A percentile compares a stretch with the other conserved stretches of the same genome.
Conservation (phyloP, 2,888 invertebrate species). For the Diaphora mendica region DNA sequence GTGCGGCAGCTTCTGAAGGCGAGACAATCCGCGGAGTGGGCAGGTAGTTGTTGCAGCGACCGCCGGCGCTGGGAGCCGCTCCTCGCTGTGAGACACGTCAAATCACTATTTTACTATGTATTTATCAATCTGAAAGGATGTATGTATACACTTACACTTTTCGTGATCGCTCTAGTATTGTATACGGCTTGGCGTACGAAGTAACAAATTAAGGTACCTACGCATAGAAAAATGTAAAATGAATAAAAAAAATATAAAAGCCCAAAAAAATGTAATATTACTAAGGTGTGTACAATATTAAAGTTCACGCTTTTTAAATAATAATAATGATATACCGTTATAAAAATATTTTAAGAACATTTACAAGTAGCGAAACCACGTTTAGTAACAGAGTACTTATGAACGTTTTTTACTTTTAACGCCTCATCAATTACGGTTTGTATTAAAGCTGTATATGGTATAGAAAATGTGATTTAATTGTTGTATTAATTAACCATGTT, state of each 20-base stretch:
- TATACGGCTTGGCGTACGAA: slow-evolving; percentile 81
- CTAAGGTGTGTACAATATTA: slow-evolving; percentile 84
- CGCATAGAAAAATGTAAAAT: slow-evolving; percentile 65
- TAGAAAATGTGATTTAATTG: slow-evolving; percentile 84
- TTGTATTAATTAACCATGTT: slow-evolving; percentile 80
- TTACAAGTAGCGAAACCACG: slow-evolving; percentile 78
- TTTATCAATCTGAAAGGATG: slow-evolving; percentile 75
- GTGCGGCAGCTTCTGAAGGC: slow-evolving; percentile 37
- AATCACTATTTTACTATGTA: slow-evolving; percentile 79
- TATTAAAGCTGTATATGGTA: slow-evolving; percentile 71
- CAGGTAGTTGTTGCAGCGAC: slow-evolving; percentile 43
- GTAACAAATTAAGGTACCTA: slow-evolving; percentile 76
- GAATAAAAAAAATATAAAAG: slow-evolving; percentile 56
- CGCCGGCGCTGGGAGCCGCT: slow-evolving; percentile 52
- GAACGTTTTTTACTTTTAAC: slow-evolving; percentile 63
- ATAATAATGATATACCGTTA: slow-evolving; percentile 61
- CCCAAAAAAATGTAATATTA: slow-evolving; percentile 68
- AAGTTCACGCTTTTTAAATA: slow-evolving; percentile 76
- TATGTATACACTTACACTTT: slow-evolving; percentile 75
- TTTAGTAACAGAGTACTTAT: slow-evolving; percentile 80
- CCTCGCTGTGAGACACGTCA: slow-evolving; percentile 56
- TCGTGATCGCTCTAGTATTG: slow-evolving; percentile 82
- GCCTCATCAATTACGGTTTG: slow-evolving; percentile 69
- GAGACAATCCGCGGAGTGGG: slow-evolving; percentile 48
- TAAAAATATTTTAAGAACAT: slow-evolving; percentile 83